Conservation (phyloP, 30 jellyfish, hydroid and myxozoan genomes). For the Rhopilema esculentum region DNA sequence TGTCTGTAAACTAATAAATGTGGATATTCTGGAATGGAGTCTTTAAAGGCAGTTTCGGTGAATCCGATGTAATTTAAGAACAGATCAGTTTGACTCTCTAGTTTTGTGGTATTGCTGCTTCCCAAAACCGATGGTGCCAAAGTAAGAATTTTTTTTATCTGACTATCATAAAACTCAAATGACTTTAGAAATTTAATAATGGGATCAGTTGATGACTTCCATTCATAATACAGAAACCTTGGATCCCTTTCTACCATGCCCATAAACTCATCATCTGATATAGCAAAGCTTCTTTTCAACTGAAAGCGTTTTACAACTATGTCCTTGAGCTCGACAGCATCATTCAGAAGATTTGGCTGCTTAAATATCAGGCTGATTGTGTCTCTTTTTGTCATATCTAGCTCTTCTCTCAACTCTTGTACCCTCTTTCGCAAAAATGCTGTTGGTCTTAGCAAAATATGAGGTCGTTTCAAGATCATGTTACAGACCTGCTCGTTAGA, state of each 20-base stretch:
- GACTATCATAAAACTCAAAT: constrained; percentile 7
- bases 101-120: constrained; percentile 33
- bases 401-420: constrained; percentile 60
- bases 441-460: constrained; percentile 29
- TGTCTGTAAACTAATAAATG: constrained; percentile 62
- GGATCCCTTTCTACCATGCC: constrained; percentile 72
- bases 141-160: constrained; percentile 35
- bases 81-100: constrained; percentile 53
- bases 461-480: constrained; percentile 57
- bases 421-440: constrained; percentile 22
- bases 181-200: constrained; percentile 30
- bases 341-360: constrained; percentile 60
- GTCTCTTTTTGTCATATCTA: constrained; percentile 56
- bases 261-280: constrained; percentile 50
- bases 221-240: constrained; percentile 41
- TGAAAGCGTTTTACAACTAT: constrained; percentile 31
- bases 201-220: constrained; percentile 51
- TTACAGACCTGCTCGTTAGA: constrained; percentile 35
- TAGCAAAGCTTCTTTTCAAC: constrained; percentile 32
- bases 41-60: constrained; percentile 26
- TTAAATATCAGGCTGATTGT: constrained; percentile 34
- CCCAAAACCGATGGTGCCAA: constrained; percentile 64
- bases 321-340: constrained; percentile 45
- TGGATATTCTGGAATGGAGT: constrained; percentile 58
- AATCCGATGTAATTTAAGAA: constrained; percentile 55